Percentiles rank a stretch among this genome's conserved stretches.
phyloP scores from a whole-genome alignment of 2,888 invertebrate genomes.

The Brassicogethes aeneus region DNA sequence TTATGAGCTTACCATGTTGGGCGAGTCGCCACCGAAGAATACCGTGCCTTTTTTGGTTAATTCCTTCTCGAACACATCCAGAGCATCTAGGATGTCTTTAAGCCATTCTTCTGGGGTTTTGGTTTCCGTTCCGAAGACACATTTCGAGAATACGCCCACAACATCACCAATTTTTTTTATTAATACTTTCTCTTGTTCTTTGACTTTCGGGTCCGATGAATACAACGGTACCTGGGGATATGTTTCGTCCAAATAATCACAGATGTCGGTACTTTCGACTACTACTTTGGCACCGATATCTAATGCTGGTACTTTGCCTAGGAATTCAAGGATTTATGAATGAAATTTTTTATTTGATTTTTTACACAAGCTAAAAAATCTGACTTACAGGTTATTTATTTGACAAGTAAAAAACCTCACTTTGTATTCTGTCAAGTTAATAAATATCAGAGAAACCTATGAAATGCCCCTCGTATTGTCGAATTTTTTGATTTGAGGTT shows the following conservation, averaged over 20 bases:
- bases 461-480: too few species aligned
- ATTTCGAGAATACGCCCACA: conserved; percentile 15
- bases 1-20: conserved; percentile 24
- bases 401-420: too few species aligned
- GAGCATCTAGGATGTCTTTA: conserved; percentile 17
- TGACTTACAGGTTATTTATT: too few species aligned
- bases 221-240: conserved; percentile 44
- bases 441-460: too few species aligned
- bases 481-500: too few species aligned
- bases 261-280: conserved; percentile 45
- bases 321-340: too few species aligned
- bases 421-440: too few species aligned
- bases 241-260: conserved; percentile 46
- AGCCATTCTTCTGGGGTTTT: conserved; percentile 24
- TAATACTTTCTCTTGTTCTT: conserved; percentile 25
- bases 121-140: conserved; percentile 14
- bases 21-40: conserved; percentile 27
- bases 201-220: conserved; percentile 36
- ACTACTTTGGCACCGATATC: conserved; percentile 41
- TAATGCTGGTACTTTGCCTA: conserved; percentile 44
- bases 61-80: conserved; percentile 28
- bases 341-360: too few species aligned
- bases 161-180: conserved; percentile 24
- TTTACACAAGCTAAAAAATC: too few species aligned
- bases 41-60: conserved; percentile 19